Conservation (phyloP, 2,888 invertebrate genomes). For the Amiota minor region DNA sequence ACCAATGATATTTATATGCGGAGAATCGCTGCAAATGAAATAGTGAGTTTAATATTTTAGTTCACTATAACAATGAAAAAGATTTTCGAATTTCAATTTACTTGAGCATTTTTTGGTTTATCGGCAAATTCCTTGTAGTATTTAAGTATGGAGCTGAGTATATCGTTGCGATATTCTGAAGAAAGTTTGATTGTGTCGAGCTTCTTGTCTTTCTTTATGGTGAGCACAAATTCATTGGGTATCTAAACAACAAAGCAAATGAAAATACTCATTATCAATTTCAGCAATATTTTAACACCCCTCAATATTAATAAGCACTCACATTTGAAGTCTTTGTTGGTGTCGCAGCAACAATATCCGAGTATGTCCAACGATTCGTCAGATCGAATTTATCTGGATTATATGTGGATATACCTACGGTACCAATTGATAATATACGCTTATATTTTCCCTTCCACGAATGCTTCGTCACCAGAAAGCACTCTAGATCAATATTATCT, state of each 20-base stretch:
- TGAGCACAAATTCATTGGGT: conserved; percentile 83
- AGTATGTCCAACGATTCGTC: conserved; percentile 94
- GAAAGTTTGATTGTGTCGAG: conserved; percentile 96
- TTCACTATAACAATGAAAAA: neutral
- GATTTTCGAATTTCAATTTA: conserved; percentile 63
- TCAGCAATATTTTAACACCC: neutral
- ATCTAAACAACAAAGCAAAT: conserved; percentile 68
- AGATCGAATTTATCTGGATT: conserved; percentile 91
- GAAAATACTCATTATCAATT: neutral
- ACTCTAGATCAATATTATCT: conserved; percentile 96
- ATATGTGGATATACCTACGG: conserved; percentile 96
- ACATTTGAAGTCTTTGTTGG: conserved; percentile 77
- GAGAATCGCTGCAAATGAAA: conserved; percentile 81
- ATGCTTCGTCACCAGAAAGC: conserved; percentile 97
- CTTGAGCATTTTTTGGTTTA: conserved; percentile 84
- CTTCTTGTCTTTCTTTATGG: conserved; percentile 92
- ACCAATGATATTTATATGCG: conserved; percentile 97
- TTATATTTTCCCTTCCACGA: conserved; percentile 99
- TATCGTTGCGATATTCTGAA: conserved; percentile 92
- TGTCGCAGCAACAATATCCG: conserved; percentile 83
- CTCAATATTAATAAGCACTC: conserved; percentile 33
- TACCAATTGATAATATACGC: conserved; percentile 96
- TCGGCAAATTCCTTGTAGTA: conserved; percentile 86
- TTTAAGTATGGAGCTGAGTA: conserved; percentile 92
- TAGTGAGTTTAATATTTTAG: neutral